Base-by-base conservation (phyloP, 2,113 vertebrate species). In the Boulengeromyrus knoepffleri region DNA sequence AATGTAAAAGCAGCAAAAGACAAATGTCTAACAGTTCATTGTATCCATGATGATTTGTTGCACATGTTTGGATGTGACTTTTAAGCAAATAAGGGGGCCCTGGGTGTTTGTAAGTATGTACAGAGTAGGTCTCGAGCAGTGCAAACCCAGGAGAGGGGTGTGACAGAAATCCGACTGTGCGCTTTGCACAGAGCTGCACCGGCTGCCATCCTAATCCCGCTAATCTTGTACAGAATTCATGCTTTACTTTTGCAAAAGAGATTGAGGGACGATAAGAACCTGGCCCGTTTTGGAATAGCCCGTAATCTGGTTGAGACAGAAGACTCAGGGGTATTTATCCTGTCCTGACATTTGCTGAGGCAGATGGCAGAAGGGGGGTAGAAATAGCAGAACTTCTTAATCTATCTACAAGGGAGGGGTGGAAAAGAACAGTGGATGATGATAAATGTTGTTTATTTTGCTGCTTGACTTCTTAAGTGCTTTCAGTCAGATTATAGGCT, bases 401-500 rank as follows among this genome's bases (percentile, higher is more conserved):
- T 90, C 91, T 90, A 92, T 94, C 90, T 90, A 90, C 88, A 91
- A 87, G 91, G 24, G 46, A 39, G 66, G 27, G 83, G 58, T 88
- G 90, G 93, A 95, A 96, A 94, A 95, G 93, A 96, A 96, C 95
- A 95, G 93, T 95, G 93, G 93, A 95, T 97, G 95, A 96, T 97
- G 96, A 97, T 97, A 96, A 97, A 95, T 95, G 93, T 96, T 97
- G 96, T 97, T 97, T 97, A 97, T 97, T 97, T 97, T 95, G 93
- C 95, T 96, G 96, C 95, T 95, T 97, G 96, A 96, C 94, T 97
- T 96, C 95, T 96, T 96, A 97, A 97, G 96, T 95, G 96, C 93
- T 93, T 95, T 94, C 52, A 90, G 91, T 86, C 96, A 97, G 96
- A 97, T 97, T 97, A 97, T 95, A 94, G 96, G 96, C 96, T 97